phyloP scores from a whole-genome alignment of 2,888 invertebrate species.

The Drosophila melanosoma region DNA sequence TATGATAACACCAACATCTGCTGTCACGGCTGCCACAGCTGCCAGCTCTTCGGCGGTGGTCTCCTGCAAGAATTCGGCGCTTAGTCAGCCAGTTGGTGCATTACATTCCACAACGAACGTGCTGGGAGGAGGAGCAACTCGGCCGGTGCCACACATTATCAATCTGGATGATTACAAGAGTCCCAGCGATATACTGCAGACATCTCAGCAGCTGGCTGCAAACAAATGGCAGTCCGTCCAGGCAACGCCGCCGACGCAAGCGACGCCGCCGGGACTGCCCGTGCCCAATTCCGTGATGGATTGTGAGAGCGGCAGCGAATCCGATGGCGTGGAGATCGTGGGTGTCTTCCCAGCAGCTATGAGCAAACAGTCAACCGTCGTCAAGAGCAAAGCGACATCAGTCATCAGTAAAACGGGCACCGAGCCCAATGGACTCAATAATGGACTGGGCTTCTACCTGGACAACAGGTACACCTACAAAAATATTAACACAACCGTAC shows the following conservation, averaged over 20 bases:
- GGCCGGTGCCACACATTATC: constrained; percentile 79
- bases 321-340: constrained; percentile 84
- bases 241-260: constrained; percentile 4
- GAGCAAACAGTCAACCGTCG: constrained; percentile 23
- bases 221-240: constrained; percentile 37
- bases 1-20: constrained; percentile 60
- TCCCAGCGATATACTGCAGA: constrained; percentile 83
- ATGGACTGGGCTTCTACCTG: constrained; percentile 39
- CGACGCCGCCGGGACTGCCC: constrained; percentile 26
- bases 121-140: constrained; percentile 12
- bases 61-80: constrained; percentile 16
- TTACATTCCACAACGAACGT: constrained; percentile 72
- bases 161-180: constrained; percentile 83
- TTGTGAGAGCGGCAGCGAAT: constrained; percentile 83
- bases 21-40: constrained; percentile 19
- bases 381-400: constrained; percentile 43
- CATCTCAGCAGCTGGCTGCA: constrained; percentile 81
- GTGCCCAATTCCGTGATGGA: constrained; percentile 35
- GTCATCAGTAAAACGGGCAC: constrained; percentile 33
- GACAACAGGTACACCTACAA: constrained; percentile 58
- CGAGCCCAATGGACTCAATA: constrained; percentile 40
- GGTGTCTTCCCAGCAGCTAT: constrained; percentile 80
- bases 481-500: constrained; percentile 35
- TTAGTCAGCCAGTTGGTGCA: constrained; percentile 23
- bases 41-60: constrained; percentile 27